Evolutionary conservation across 2,797 vertebrate species (phyloP), one percentile per base, ranked within the genome.

Genomic region (Gallinago nigripennis): DNA sequence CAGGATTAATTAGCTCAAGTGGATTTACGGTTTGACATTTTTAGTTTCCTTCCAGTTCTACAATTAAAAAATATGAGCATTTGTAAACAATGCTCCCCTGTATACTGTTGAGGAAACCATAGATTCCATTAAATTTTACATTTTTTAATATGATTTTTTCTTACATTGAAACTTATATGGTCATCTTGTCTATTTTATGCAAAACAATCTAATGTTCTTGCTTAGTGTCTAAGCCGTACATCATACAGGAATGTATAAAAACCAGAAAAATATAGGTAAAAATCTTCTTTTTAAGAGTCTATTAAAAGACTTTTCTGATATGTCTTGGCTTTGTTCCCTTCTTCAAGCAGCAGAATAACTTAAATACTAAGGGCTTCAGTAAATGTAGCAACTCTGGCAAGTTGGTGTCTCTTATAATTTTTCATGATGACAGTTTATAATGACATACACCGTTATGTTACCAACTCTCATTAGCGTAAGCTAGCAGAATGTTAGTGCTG

Each of bases 401-500:
- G 57, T 72, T 78, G 41, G 53, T 86, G 88, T 95, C 78, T 94
- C 80, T 91, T 46, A 80, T 75, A 94, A 96, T 95, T 91, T 96
- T 96, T 95, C 83, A 95, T 78, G 60, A 77, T 95, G 93, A 90
- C 60, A 92, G 70, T 15, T 85, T 93, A 61, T 91, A 96, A 93
- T 87, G 94, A 96, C 83, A 97, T 79, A 85, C 78, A 82, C 57
- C 94, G 94, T 89, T 94, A 79, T 60, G 66, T 41, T 94, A 64
- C 89, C 90, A 96, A n/a, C 82, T 92, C 76, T 90, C 58, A 95
- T 97, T 93, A 94, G 56, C 5, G 8, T 84, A 73, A 86, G 60
- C 50, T 88, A 93, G 43, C 31, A 95, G 76, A 95, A 95, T 0
- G 7, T 50, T 79, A 33, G 54, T 41, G 57, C 82, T 95, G 96